Percentiles rank a stretch among this genome's conserved stretches.
These are phyloP conservation scores for Zygaena filipendulae DNA, from an alignment of 2,888 invertebrate species.

Conservation along the genomic window DNA sequence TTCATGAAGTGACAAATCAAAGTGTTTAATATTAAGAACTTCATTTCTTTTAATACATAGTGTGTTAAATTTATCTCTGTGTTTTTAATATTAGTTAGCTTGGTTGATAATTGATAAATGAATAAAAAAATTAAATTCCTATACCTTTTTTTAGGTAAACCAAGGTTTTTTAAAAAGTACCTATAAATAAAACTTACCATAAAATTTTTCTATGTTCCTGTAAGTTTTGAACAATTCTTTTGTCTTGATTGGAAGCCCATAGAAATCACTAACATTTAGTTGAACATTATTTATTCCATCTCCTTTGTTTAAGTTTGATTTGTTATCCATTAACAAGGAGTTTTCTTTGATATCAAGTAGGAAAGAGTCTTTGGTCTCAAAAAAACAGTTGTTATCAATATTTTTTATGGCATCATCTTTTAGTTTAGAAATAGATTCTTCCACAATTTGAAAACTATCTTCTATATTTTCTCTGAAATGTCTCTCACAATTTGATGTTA, in stretches of 20 bases:
- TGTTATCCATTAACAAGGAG: slow-evolving; percentile 23
- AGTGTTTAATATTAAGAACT: slow-evolving; percentile 3
- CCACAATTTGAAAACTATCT: slow-evolving; percentile 59
- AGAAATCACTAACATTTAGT: slow-evolving; percentile 61
- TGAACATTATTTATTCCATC: slow-evolving; percentile 15
- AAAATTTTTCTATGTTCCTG: slow-evolving; percentile 83
- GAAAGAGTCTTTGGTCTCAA: slow-evolving; percentile 54
- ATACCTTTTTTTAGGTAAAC: too few relatives aligned
- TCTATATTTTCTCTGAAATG: slow-evolving; percentile 32
- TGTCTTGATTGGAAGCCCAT: slow-evolving; percentile 80
- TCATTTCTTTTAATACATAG: slow-evolving; percentile 20
- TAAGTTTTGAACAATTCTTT: slow-evolving; percentile 76
- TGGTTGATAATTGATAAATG: too few relatives aligned
- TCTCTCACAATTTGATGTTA: slow-evolving; percentile 21
- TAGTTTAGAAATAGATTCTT: slow-evolving; percentile 59
- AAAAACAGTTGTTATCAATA: slow-evolving; percentile 27
- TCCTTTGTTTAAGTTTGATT: slow-evolving; percentile 13
- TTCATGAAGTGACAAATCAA: slow-evolving; percentile 3
- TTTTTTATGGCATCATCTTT: slow-evolving; percentile 27
- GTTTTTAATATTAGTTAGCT: neutral
- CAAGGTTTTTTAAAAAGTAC: too few relatives aligned
- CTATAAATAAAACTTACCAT: too few relatives aligned
- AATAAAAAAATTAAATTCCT: too few relatives aligned
- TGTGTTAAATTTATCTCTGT: slow-evolving; percentile 2
- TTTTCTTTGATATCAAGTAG: slow-evolving; percentile 45